Base-by-base conservation (phyloP, 2,797 vertebrate genomes). In the Acipenser oxyrinchus region DNA sequence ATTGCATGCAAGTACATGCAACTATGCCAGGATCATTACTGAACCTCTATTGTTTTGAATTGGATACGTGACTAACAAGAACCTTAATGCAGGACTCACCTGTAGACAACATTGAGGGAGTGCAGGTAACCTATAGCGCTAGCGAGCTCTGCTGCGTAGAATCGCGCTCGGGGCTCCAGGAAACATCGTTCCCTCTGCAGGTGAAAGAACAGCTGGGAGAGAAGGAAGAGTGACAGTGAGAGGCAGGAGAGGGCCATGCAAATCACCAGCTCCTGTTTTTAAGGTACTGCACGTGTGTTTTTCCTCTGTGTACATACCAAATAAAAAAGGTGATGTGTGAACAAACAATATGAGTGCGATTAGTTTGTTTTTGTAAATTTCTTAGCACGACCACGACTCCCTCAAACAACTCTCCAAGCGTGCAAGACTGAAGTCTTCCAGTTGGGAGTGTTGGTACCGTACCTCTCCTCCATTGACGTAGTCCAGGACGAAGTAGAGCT, bases 401-500 rank as follows among this genome's bases (percentile, higher is more conserved):
- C 23, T 37, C 23, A 37, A 37, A 37, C 23, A 3, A 37, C 23
- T 37, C 23, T 37, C 23, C 23, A 37, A 37, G 23, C 1, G 4
- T 37, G 23, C 23, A 37, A 37, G 23, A 37, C 23, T 4, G 23
- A 37, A 37, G 23, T 4, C 23, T 37, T 37, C 23, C 23, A 37
- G 23, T 37, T 37, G 23, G 23, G 23, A 12, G 23, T 37, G 23
- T 37, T 37, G 23, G 23, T 37, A 8, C 10, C 1, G 4, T 75
- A 98, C 96, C 93, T 99, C 96, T 82, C 96, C 96, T 4, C 96
- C 96, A 0, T 99, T 99, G 53, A 97, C 95, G 15, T 98, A 99
- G 83, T 98, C 95, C 0, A 98, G 88, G 69, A 99, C 96, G 71
- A 98, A 98, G 78, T 99, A 98, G 72, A 99, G 95, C 73, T 99